Base-by-base conservation (phyloP, 1,140 invertebrate species). In the Drosophila subpulchrella region DNA sequence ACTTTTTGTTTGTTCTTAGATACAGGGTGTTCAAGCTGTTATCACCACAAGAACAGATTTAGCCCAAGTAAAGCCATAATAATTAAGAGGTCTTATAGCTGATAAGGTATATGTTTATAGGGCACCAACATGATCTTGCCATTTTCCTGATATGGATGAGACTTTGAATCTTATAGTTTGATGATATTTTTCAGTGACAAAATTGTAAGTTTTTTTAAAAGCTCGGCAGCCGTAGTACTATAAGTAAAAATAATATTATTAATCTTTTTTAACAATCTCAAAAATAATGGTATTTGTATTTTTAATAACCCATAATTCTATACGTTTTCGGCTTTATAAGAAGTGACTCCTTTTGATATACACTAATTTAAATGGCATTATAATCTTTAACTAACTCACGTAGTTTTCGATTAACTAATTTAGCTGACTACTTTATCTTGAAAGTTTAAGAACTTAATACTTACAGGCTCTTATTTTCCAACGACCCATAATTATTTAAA, bases 1-100 rank as follows among this genome's bases (percentile, higher is more conserved):
- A 44, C 20, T 24, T 34, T 30, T 41, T 20, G n/a, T 42, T 41
- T 15, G 32, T 27, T 63, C 34, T 34, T 34, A 50, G 7, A 60
- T 53, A 73, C 39, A 73, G 70, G 70, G 70, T 72, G 68, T 11
- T 34, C 11, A 11, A n/a, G 8, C 6, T 17, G 15, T 72, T 53
- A 73, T 73, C 67, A 53, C 15, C 47, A 10, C 3, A 6, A 60
- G 39, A 60, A 54, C 47, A 73, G 34, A 73, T 73, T 12, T 5
- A 7, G 15, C 17, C 12, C 13, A 17, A 46, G 41, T 56, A 48
- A 30, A 48, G 20, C 67, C 17, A 71, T 71, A 70, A 70, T 48
- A 58, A 70, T 70, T 70, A 58, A 50, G 36, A 48, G 42, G 42
- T 36, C 65, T 57, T 8, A 32, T 48, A 6, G 34, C 54, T 73